Evolutionary conservation across 2,888 invertebrate species (phyloP).

Genomic region (Chloromyia formosa): DNA sequence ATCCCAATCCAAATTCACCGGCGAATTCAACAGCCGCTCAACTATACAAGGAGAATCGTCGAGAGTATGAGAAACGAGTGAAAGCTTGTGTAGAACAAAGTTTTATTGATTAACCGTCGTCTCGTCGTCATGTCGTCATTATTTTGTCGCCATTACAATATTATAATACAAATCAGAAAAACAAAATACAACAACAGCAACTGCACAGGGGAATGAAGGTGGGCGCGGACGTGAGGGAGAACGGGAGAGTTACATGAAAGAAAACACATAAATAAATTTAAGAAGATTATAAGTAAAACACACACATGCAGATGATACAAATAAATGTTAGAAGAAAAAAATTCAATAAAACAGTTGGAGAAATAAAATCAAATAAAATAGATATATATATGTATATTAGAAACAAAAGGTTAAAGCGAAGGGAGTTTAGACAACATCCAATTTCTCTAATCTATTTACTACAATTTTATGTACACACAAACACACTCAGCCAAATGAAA

Average conservation of each 20-base stretch:
- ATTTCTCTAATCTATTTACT: constrained; percentile 18
- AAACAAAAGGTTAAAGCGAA: no score
- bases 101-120: constrained; percentile 84
- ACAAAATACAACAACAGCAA: constrained; percentile 12
- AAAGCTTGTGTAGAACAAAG: constrained; percentile 99
- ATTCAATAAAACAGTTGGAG: neutral
- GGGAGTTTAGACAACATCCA: no score
- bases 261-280: constrained; percentile 29
- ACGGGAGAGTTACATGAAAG: constrained; percentile 15
- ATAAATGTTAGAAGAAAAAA: constrained; percentile 18
- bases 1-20: constrained; percentile 99
- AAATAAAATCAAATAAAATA: constrained; percentile 4
- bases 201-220: neutral
- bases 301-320: constrained; percentile 16
- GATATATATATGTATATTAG: neutral
- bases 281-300: constrained; percentile 23
- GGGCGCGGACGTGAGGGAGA: neutral
- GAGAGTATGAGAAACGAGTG: constrained; percentile 99
- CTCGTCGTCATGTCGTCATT: constrained; percentile 36
- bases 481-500: constrained; percentile 4
- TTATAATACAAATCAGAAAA: constrained; percentile 12
- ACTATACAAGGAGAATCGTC: constrained; percentile 97
- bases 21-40: constrained; percentile 99
- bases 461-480: constrained; percentile 26
- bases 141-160: constrained; percentile 36